phyloP scores from a whole-genome alignment of 2,797 vertebrate species.

The Pelochelys cantorii region DNA sequence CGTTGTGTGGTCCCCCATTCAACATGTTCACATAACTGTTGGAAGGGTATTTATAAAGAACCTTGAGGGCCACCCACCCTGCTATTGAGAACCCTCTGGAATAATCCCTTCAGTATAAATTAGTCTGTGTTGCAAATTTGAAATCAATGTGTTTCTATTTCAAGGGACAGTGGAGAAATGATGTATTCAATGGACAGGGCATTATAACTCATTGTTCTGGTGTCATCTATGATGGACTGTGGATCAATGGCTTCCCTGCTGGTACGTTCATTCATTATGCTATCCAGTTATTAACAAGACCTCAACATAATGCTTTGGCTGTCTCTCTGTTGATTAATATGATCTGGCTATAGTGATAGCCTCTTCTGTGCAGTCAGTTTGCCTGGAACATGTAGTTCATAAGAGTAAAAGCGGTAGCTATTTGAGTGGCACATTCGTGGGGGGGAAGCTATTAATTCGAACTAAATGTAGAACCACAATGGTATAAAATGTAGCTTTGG shows the following conservation, averaged over 20 bases:
- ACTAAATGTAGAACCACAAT: background rate
- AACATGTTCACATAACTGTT: constrained; percentile 70
- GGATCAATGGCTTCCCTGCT: constrained; percentile 78
- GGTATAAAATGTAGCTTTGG: background rate
- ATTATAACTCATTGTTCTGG: constrained; percentile 76
- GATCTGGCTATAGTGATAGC: constrained; percentile 22
- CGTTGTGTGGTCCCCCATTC: constrained; percentile 75
- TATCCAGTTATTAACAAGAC: constrained; percentile 44
- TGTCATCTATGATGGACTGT: constrained; percentile 77
- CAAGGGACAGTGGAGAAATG: constrained; percentile 81
- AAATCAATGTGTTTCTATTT: constrained; percentile 65
- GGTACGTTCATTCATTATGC: constrained; percentile 69
- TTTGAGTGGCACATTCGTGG: background rate
- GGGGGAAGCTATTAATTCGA: background rate
- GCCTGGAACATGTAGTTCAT: background rate
- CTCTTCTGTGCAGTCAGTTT: constrained; percentile 2
- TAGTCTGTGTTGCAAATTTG: constrained; percentile 65
- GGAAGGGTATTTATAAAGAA: constrained; percentile 75
- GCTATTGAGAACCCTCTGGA: constrained; percentile 74
- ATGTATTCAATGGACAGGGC: constrained; percentile 76
- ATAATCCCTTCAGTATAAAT: constrained; percentile 77
- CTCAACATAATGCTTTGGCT: constrained; percentile 44
- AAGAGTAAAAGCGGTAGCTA: background rate
- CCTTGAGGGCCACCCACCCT: constrained; percentile 76
- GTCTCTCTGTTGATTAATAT: constrained; percentile 54